Conservation (phyloP, 2,113 vertebrate genomes). For the Scatophagus argus region DNA sequence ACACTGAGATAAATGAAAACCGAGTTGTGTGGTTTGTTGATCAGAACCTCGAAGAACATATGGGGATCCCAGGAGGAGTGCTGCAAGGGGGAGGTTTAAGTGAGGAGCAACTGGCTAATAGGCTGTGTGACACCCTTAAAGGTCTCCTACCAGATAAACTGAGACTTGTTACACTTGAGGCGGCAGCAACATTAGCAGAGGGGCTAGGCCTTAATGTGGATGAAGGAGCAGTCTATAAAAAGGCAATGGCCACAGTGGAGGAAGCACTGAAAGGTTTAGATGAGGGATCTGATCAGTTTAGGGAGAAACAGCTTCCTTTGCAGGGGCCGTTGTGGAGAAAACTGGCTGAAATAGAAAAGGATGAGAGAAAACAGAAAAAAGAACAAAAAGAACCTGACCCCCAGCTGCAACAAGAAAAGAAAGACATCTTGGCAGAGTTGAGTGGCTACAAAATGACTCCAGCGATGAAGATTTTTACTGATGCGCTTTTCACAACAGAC, state of each 20-base stretch:
- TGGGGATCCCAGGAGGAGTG: conserved; percentile 64
- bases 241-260: conserved; percentile 68
- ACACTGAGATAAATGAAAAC: conserved; percentile 35
- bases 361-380: conserved; percentile 60
- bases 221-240: conserved; percentile 72
- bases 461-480: conserved; percentile 77
- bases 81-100: conserved; percentile 55
- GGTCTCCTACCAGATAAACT: conserved; percentile 59
- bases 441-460: conserved; percentile 73
- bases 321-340: conserved; percentile 75
- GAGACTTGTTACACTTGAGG: conserved; percentile 69
- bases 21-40: conserved; percentile 49
- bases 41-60: conserved; percentile 42
- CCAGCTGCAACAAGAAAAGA: conserved; percentile 59
- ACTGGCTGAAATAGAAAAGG: conserved; percentile 72
- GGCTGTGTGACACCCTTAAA: conserved; percentile 59
- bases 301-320: conserved; percentile 72
- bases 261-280: conserved; percentile 72
- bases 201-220: conserved; percentile 71
- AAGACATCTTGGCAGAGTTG: conserved; percentile 51
- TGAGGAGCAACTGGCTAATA: conserved; percentile 66
- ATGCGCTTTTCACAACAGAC: conserved; percentile 64
- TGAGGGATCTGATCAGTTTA: conserved; percentile 65
- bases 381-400: conserved; percentile 17
- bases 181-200: conserved; percentile 57